Conservation (phyloP, 2,797 vertebrate species). For the Eremophila alpestris region DNA sequence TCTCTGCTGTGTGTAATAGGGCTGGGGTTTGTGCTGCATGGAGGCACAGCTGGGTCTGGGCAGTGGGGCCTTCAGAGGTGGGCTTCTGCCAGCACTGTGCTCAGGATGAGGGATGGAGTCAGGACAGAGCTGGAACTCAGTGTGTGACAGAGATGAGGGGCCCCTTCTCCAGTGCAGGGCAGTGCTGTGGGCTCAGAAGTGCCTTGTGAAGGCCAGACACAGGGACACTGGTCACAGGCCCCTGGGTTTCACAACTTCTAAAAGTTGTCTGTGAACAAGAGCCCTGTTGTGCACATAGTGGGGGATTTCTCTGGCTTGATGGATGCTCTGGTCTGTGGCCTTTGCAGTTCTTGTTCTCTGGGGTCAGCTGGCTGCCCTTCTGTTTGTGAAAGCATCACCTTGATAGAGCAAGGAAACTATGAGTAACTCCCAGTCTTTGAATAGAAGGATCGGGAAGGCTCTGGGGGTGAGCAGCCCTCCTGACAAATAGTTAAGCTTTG, state of each 20-base stretch:
- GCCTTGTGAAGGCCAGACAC: not conserved
- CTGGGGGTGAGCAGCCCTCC: not conserved
- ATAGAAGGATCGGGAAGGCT: not conserved
- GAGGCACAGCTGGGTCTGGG: not conserved
- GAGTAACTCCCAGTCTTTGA: not conserved
- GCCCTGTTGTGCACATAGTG: not conserved
- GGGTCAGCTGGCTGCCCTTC: not conserved
- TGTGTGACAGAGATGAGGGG: not conserved
- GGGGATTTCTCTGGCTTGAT: not conserved
- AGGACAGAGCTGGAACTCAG: not conserved
- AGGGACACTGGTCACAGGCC: not conserved
- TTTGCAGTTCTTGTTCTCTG: not conserved
- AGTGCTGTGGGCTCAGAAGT: not conserved
- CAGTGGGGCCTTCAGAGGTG: not conserved
- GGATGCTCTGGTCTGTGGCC: not conserved
- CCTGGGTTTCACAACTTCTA: not conserved
- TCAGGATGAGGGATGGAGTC: rapidly evolving
- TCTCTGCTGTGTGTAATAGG: not conserved
- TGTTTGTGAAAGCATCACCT: not conserved
- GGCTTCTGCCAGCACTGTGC: not conserved
- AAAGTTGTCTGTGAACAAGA: not conserved
- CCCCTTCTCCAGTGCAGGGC: not conserved
- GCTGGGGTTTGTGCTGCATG: not conserved
- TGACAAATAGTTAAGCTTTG: not conserved
- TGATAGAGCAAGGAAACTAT: not conserved